A percentile compares a stretch with the other conserved stretches of the same genome.
Conservation (phyloP, 2,113 vertebrate species). For the Helogale parvula region DNA sequence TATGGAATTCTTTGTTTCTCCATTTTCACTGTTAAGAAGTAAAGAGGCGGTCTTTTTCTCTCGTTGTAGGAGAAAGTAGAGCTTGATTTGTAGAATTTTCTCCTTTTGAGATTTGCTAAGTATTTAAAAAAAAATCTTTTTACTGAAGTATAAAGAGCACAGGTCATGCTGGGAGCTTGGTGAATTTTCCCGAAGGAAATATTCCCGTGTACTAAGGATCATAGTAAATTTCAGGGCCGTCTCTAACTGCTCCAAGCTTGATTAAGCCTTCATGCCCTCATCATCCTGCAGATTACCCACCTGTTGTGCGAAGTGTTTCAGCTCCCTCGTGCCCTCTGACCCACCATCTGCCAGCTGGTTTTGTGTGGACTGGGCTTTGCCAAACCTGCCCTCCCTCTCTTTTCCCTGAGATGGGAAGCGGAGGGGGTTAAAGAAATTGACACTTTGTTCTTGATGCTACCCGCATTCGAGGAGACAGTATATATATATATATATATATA, state of each 20-base stretch:
- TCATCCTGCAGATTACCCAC: background rate
- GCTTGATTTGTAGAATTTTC: background rate
- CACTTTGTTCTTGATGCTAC: background rate
- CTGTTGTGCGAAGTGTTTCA: background rate
- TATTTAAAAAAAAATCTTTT: background rate
- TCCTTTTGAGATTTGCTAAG: background rate
- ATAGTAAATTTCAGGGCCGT: background rate
- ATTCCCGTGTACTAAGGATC: fast-evolving
- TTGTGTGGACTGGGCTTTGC: background rate
- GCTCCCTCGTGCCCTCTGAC: background rate
- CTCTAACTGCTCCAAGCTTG: background rate
- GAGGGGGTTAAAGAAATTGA: background rate
- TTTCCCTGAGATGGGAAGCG: background rate
- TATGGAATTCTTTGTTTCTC: background rate
- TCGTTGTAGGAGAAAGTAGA: background rate
- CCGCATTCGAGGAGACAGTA: background rate
- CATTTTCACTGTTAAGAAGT: background rate
- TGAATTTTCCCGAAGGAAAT: background rate
- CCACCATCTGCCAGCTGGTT: background rate
- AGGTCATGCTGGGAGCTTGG: background rate
- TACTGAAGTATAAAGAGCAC: background rate
- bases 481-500: no score
- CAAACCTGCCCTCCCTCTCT: no score
- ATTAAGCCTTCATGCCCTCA: background rate
- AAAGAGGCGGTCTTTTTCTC: background rate